phyloP scores from a whole-genome alignment of 2,888 invertebrate species.

The Drosophila suboccidentalis region DNA sequence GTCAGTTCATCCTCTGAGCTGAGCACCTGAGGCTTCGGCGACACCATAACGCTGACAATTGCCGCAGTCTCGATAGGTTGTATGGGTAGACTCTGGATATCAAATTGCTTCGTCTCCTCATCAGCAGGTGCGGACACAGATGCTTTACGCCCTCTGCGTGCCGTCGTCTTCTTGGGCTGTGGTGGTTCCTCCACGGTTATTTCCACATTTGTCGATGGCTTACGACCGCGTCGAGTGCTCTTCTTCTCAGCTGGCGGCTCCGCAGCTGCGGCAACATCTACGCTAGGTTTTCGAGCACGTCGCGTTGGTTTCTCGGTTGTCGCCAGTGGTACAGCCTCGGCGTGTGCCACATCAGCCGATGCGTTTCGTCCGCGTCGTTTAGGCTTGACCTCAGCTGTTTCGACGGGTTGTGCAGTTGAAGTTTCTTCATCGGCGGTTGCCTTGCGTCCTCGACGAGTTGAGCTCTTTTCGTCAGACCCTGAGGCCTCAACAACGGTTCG shows the following conservation, averaged over 20 bases:
- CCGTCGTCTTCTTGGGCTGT: conserved; percentile 36
- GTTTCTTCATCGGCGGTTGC: conserved; percentile 20
- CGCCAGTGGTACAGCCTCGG: conserved; percentile 1
- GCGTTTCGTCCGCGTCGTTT: conserved; percentile 37
- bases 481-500: background rate
- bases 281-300: conserved; percentile 30
- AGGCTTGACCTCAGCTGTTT: conserved; percentile 17
- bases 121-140: conserved; percentile 20
- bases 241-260: conserved; percentile 23
- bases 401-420: background rate
- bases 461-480: conserved; percentile 19
- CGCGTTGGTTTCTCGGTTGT: conserved; percentile 16
- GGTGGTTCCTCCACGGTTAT: conserved; percentile 5
- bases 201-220: conserved; percentile 43
- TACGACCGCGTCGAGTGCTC: conserved; percentile 45
- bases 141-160: conserved; percentile 39
- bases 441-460: conserved; percentile 41
- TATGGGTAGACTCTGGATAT: conserved; percentile 16
- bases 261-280: conserved; percentile 23
- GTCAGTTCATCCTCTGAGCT: conserved; percentile 55
- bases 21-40: conserved; percentile 14
- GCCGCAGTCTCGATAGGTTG: background rate
- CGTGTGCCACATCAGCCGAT: conserved; percentile 22
- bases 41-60: background rate
- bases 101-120: background rate